Percentiles rank a stretch among this genome's conserved stretches.
phyloP scores from a whole-genome alignment of 2,888 invertebrate species.

The Cephonodes hylas region DNA sequence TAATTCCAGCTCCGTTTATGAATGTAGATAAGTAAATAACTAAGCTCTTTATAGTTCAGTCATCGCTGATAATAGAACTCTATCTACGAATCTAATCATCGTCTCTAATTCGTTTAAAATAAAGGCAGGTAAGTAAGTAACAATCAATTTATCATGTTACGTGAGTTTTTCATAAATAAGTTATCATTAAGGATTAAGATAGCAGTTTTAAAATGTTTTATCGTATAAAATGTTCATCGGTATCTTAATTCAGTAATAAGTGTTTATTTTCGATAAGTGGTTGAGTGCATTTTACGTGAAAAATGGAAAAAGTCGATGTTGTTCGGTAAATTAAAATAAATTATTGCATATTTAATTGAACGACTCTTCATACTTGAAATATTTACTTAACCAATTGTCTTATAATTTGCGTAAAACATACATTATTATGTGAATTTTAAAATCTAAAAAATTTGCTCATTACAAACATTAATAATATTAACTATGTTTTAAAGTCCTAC shows the following conservation, averaged over 20 bases:
- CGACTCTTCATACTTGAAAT: neutral
- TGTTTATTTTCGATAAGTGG: slow-evolving; percentile 10
- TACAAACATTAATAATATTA: no score
- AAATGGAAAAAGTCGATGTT: slow-evolving; percentile 8
- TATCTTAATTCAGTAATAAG: slow-evolving; percentile 4
- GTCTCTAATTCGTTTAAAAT: neutral
- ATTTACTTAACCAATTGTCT: no score
- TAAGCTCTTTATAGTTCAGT: slow-evolving; percentile 30
- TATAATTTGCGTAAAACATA: no score
- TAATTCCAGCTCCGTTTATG: neutral
- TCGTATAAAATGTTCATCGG: neutral
- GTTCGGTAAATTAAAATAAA: slow-evolving; percentile 5
- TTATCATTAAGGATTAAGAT: neutral
- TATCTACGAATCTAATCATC: neutral
- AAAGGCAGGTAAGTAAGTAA: neutral
- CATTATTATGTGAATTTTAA: no score
- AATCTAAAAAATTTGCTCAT: no score
- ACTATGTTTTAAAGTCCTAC: no score
- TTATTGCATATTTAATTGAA: neutral
- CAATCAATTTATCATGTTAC: neutral
- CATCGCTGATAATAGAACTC: slow-evolving; percentile 25
- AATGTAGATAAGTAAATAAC: slow-evolving; percentile 22
- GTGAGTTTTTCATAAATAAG: neutral
- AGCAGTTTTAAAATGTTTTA: neutral
- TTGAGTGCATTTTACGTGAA: neutral